Evolutionary conservation across 1,140 invertebrate species (phyloP), one percentile per base, ranked within the genome.

Genomic region (Phthorimaea operculella): DNA sequence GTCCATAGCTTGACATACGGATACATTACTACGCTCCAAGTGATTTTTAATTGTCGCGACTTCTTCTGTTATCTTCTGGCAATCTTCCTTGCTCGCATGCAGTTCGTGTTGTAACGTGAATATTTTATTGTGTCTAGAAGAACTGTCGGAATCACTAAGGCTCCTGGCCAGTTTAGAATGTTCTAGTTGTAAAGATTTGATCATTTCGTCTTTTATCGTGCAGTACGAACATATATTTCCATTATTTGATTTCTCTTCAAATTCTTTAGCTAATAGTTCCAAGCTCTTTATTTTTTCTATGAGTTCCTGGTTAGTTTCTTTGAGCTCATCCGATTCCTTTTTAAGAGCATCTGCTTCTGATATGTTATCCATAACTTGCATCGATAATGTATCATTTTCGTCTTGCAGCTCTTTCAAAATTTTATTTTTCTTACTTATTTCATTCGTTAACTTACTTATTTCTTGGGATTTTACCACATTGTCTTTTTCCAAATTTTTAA

Each of bases 31-130:
- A 34, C 63, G 61, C 17, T 85, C 78, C 51, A 85, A 72, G 54
- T 85, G 79, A 53, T 77, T 75, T 65, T 81, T 83, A 14, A 85
- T 83, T 2, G 74, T 80, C 11, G 72, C 68, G 0, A 83, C 76
- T 62, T 82, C 75, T 65, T 85, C 74, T 39, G 72, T 75, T n/a
- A 85, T 62, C 64, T 74, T 72, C 28, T 76, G 73, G 57, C 82
- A 85, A 21, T 85, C 77, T 72, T 81, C 76, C 65, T 70, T 69
- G 0, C 82, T 75, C 0, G 82, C 82, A 54, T 76, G 61, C 21
- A 85, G 58, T 61, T 85, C 79, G 67, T 65, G 80, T 68, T 83
- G 82, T 47, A 85, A 61, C 5, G 77, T 82, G 54, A 71, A 78
- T 47, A 82, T 76, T 61, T 80, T 85, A 57, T 82, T 79, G 50